phyloP scores from a whole-genome alignment of 2,113 vertebrate species.

The Cepphus grylle region DNA sequence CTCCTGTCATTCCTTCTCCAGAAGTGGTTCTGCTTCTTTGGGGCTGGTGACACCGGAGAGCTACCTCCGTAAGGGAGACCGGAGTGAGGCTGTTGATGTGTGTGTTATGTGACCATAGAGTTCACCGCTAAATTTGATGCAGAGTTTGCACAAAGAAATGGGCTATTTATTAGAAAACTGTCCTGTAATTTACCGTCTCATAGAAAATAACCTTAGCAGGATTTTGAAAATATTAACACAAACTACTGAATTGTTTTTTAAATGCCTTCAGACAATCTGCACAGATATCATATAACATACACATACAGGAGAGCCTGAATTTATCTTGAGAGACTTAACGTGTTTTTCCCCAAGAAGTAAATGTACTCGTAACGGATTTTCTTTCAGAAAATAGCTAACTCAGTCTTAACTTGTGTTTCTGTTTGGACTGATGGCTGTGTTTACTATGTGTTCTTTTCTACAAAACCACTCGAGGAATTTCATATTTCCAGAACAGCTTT shows the following conservation, averaged over 20 bases:
- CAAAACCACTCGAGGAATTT: neutral
- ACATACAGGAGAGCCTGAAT: neutral
- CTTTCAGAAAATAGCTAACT: constrained; percentile 1
- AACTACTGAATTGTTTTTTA: neutral
- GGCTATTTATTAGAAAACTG: neutral
- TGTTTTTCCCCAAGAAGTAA: neutral
- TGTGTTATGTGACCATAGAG: neutral
- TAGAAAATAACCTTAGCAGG: neutral
- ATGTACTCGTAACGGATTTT: neutral
- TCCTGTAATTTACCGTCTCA: neutral
- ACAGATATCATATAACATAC: neutral
- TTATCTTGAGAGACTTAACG: neutral
- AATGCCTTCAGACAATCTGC: neutral
- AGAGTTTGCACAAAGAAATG: neutral
- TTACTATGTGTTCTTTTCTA: neutral
- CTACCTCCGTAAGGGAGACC: neutral
- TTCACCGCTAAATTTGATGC: neutral
- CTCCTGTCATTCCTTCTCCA: neutral
- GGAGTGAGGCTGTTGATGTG: neutral
- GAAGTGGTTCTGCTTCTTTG: neutral
- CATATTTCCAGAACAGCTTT: neutral
- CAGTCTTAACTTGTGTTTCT: neutral
- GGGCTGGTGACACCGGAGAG: neutral
- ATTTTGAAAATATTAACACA: neutral
- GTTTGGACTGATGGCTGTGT: neutral